Evolutionary conservation across 1,140 invertebrate species (phyloP), one percentile per base, ranked within the genome.

Genomic region (Pseudomyrmex gracilis): DNA sequence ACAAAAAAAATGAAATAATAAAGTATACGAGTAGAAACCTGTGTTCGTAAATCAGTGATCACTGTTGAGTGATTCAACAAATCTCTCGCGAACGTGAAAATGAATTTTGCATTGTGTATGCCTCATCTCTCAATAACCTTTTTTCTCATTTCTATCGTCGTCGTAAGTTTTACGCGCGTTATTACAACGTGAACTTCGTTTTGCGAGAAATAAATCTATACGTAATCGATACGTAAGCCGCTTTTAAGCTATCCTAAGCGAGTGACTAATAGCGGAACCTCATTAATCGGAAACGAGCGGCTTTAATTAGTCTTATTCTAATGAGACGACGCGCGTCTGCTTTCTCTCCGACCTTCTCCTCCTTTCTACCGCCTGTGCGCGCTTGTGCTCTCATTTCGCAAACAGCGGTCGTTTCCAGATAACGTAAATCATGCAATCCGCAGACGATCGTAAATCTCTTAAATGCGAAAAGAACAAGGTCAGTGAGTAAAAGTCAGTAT

Each of bases 271-370:
- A 82, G 78, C 83, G 61, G 53, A 82, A 66, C 13, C 61, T 86
- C 83, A 85, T 86, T 73, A 85, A 63, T 53, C n/a, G 51, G 55
- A 57, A 85, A 78, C 83, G 68, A 84, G 70, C 76, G 66, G 84
- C 85, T 74, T 85, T 85, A 86, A 73, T 86, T 85, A 85, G 61
- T 61, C 74, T 53, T 53, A 80, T 82, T 86, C 85, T 86, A 82
- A 71, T 78, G 47, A 57, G 85, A 80, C 49, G 71, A 76, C 73
- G 49, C 63, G 17, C 61, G 12, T 12, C 60, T 15, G 13, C 34
- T n/a, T 64, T 34, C 34, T 34, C 34, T 34, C 2, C 24, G 24
- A 24, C 34, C 49, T n/a, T n/a, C n/a, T 15, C 34, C 13, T 43
- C 43, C 53, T 4, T 47, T n/a, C 12, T 13, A 1, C 47, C n/a